Conservation (phyloP, 1,140 invertebrate species). For the Apis florea region DNA sequence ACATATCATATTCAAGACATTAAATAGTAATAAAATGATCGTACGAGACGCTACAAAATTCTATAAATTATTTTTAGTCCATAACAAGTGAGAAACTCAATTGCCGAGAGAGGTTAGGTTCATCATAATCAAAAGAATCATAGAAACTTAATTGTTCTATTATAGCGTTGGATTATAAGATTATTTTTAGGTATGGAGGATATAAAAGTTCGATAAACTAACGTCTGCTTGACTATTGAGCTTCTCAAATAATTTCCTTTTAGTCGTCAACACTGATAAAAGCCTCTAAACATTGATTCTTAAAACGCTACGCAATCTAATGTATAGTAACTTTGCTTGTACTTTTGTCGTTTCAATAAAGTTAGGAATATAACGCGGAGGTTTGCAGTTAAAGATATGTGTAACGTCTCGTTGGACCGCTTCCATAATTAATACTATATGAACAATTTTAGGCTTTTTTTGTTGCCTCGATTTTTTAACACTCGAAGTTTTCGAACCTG, state of each 20-base stretch:
- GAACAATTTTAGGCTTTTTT: background rate
- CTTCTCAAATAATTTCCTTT: conserved; percentile 50
- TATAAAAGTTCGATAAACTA: background rate
- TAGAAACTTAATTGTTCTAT: background rate
- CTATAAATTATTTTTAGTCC: conserved; percentile 46
- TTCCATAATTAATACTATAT: background rate
- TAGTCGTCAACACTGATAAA: conserved; percentile 52
- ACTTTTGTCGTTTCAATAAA: conserved; percentile 36
- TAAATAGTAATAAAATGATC: background rate
- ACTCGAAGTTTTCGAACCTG: background rate
- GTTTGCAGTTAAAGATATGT: conserved; percentile 28
- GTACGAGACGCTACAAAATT: conserved; percentile 5
- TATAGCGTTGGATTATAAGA: background rate
- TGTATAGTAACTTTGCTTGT: conserved; percentile 51
- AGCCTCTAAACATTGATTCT: conserved; percentile 37
- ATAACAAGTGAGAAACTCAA: conserved; percentile 34
- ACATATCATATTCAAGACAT: too few relatives aligned
- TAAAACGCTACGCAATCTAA: conserved; percentile 42
- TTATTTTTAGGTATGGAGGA: background rate
- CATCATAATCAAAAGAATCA: background rate
- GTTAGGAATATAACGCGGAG: conserved; percentile 41
- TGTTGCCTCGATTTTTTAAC: too few relatives aligned
- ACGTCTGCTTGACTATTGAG: background rate
- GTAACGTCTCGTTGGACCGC: conserved; percentile 7
- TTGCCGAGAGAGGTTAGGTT: background rate